phyloP scores from a whole-genome alignment of 2,797 vertebrate species.

The Gymnopithys bicolor region DNA sequence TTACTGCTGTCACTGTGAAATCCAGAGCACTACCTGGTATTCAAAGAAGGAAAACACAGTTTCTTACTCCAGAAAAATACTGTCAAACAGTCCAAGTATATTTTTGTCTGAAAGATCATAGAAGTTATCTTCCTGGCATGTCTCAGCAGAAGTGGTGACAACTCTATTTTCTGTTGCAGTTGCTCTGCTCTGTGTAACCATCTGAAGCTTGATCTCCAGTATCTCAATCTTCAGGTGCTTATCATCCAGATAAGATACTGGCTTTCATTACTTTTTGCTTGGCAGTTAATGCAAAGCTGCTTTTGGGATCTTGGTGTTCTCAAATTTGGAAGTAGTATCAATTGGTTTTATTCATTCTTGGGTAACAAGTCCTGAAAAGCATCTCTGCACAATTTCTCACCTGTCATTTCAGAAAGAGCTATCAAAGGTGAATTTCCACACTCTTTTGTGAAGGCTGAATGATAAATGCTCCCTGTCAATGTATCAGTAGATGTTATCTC shows the following conservation, averaged over 20 bases:
- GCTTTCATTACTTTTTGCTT: neutral
- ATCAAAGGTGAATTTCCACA: neutral
- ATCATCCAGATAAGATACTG: neutral
- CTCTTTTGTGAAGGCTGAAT: neutral
- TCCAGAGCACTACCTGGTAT: neutral
- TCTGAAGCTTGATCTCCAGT: neutral
- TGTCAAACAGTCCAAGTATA: neutral
- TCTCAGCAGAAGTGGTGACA: neutral
- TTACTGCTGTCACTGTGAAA: neutral
- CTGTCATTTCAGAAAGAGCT: neutral
- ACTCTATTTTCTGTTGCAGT: neutral
- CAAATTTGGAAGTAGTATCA: neutral
- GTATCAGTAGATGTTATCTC: neutral
- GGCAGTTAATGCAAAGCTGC: neutral
- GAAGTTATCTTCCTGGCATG: neutral
- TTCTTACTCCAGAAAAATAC: neutral
- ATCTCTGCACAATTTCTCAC: neutral
- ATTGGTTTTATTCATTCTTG: neutral
- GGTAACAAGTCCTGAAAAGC: neutral
- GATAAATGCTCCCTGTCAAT: neutral
- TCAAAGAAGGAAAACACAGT: neutral
- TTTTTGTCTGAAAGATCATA: neutral
- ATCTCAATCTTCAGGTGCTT: neutral
- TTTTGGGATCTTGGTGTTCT: neutral
- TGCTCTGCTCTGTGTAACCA: neutral